Conservation (phyloP, 2,113 vertebrate species). For the Condylura cristata region DNA sequence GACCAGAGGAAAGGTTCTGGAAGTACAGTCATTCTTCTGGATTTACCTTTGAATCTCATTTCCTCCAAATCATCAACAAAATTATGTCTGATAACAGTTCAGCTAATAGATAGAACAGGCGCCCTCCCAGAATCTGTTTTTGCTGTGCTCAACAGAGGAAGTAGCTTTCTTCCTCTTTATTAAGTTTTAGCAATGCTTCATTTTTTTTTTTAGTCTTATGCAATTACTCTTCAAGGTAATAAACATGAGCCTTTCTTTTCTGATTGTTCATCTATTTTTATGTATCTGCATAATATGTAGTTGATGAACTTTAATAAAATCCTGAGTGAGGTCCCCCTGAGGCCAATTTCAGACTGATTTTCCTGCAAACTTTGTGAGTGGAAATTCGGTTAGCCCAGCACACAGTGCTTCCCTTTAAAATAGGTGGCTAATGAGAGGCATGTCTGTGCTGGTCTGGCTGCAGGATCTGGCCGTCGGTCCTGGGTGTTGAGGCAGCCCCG, state of each 20-base stretch:
- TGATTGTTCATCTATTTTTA: slow-evolving; percentile 78
- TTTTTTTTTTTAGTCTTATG: slow-evolving; percentile 47
- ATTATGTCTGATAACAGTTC: slow-evolving; percentile 60
- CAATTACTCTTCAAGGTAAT: slow-evolving; percentile 76
- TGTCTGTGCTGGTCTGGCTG: slow-evolving; percentile 73
- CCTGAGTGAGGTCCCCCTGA: slow-evolving; percentile 64
- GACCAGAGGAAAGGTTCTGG: not conserved
- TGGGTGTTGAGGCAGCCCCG: slow-evolving; percentile 77
- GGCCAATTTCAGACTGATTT: slow-evolving; percentile 71
- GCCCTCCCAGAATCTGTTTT: slow-evolving; percentile 50
- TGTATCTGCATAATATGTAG: slow-evolving; percentile 65
- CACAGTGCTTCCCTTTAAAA: slow-evolving; percentile 62
- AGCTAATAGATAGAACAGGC: slow-evolving; percentile 31
- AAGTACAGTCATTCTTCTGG: slow-evolving; percentile 35
- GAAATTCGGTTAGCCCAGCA: slow-evolving; percentile 75
- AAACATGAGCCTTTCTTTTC: slow-evolving; percentile 74
- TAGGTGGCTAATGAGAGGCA: slow-evolving; percentile 76
- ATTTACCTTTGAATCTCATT: slow-evolving; percentile 57
- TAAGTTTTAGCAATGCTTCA: slow-evolving; percentile 61
- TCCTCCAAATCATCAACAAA: slow-evolving; percentile 51
- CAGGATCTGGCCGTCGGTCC: slow-evolving; percentile 69
- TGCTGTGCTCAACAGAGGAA: slow-evolving; percentile 16
- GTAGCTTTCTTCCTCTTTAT: slow-evolving; percentile 56
- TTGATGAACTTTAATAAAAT: slow-evolving; percentile 80
- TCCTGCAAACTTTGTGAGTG: slow-evolving; percentile 64